Evolutionary conservation across 2,888 invertebrate genomes (phyloP), one percentile per base, ranked within the genome.

Genomic region (Kuschelorhynchus macadamiae): DNA sequence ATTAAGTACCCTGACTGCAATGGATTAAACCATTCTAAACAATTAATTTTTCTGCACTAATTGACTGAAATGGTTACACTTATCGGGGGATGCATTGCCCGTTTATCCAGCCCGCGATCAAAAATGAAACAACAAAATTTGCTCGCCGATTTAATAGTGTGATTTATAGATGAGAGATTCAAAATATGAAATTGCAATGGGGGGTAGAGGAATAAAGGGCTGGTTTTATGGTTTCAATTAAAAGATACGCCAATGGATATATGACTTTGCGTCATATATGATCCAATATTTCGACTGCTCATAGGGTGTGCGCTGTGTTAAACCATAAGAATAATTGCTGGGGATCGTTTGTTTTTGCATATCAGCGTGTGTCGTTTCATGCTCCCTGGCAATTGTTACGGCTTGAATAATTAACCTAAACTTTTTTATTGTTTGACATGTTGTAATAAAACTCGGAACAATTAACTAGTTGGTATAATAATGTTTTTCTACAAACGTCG

Each of bases 151-250:
- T 75, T 74, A 74, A 75, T 73, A 62, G 72, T 66, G 74, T 76
- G 75, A 76, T 76, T 76, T 76, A 76, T 76, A 64, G 74, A 70
- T 71, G 71, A 62, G 65, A 72, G 72, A 76, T 74, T 75, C 72
- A 76, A 74, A 75, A 76, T 74, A 72, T 75, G 74, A 75, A 75
- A 73, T 71, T 75, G 72, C 74, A 71, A 71, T 67, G 70, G 71
- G 72, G 74, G 69, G 56, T 68, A 64, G 66, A 65, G 9, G 47
- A 63, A 53, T 53, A 56, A 72, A 70, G 67, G 75, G 75, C 73
- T 67, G 74, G 74, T 79, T 79, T 79, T 79, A 79, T 78, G 74
- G 78, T 75, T 79, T 78, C 78, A 80, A 80, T 80, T 79, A 80
- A 80, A 79, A 78, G 79, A 79, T 79, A 79, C 77, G 78, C 76